Evolutionary conservation across 2,888 invertebrate species (phyloP), one percentile per base, ranked within the genome.

Genomic region (Gandaritis pyraliata): DNA sequence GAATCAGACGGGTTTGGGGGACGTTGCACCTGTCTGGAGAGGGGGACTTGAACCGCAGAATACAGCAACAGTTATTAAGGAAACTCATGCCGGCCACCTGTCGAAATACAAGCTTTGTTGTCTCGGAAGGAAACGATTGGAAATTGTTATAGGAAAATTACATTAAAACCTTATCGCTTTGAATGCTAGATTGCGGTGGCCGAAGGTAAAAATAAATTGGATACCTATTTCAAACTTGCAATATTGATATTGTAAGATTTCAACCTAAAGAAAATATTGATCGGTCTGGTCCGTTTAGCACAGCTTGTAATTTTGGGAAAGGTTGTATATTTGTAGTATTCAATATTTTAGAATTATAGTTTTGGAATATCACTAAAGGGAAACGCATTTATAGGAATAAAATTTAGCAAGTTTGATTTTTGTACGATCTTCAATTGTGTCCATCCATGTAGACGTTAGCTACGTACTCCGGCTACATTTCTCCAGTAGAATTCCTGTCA

Each of bases 21-120:
- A 70, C 81, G 75, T 78, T 81, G 85, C 85, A 86, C 85, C 83
- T 83, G 80, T 69, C 72, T 67, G 53, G 65, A 58, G 69, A 71
- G 64, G 66, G 61, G 66, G 58, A 58, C 59, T 52, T 55, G 39
- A 52, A 45, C 13, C 39, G 43, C 52, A 64, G 64, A 50, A 45
- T 48, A 56, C 29, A 45, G 47, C 47, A 52, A 45, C 43, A 59
- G 64, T 64, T 59, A 53, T n/a, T 59, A 53, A 62, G 57, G 63
- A 66, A 64, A 67, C 29, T 47, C 45, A 41, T 41, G 50, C 16
- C 64, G 58, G 65, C 76, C 86, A 86, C 85, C 86, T 86, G 86
- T 80, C 83, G 79, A 61, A 69, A 61, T 64, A 51, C 57, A 63
- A 66, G 68, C 66, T 58, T 69, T 65, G 67, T 67, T 58, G 63